A percentile compares a stretch with the other conserved stretches of the same genome.
These are phyloP conservation scores for Drosophila lacicola DNA, from an alignment of 2,888 invertebrate species.

Conservation along the genomic window DNA sequence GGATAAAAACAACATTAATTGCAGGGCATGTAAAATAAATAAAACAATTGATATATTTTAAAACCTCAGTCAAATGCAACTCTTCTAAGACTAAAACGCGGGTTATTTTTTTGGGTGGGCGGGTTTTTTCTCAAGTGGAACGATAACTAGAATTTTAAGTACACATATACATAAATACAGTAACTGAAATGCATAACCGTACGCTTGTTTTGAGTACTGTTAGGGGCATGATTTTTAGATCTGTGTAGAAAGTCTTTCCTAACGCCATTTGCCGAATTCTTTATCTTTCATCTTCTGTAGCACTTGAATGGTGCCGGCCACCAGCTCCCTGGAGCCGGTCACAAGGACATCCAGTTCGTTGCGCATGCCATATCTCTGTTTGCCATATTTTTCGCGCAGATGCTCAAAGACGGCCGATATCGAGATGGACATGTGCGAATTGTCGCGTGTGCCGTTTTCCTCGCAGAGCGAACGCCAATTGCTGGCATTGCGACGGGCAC, in stretches of 20 bases:
- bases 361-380: slow-evolving; percentile 63
- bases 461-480: slow-evolving; percentile 69
- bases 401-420: slow-evolving; percentile 61
- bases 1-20: not conserved
- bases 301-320: slow-evolving; percentile 53
- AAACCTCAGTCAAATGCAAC: not conserved
- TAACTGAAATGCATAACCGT: not conserved
- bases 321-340: slow-evolving; percentile 64
- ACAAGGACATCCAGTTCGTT: slow-evolving; percentile 67
- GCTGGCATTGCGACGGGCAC: slow-evolving; percentile 64
- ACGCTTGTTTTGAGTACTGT: no score
- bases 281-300: slow-evolving; percentile 50
- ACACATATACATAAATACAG: not conserved
- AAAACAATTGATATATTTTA: not conserved
- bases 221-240: no score
- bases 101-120: not conserved
- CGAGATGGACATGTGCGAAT: slow-evolving; percentile 55
- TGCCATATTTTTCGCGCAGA: slow-evolving; percentile 59
- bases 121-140: not conserved
- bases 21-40: not conserved
- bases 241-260: not conserved
- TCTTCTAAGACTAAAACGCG: not conserved
- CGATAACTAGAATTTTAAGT: slow-evolving; percentile 7
- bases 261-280: slow-evolving; percentile 19
- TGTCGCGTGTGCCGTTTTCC: slow-evolving; percentile 60